A percentile compares a stretch with the other conserved stretches of the same genome.
These are phyloP conservation scores for Antheraea yamamai DNA, from an alignment of 2,888 invertebrate species.

Conservation along the genomic window DNA sequence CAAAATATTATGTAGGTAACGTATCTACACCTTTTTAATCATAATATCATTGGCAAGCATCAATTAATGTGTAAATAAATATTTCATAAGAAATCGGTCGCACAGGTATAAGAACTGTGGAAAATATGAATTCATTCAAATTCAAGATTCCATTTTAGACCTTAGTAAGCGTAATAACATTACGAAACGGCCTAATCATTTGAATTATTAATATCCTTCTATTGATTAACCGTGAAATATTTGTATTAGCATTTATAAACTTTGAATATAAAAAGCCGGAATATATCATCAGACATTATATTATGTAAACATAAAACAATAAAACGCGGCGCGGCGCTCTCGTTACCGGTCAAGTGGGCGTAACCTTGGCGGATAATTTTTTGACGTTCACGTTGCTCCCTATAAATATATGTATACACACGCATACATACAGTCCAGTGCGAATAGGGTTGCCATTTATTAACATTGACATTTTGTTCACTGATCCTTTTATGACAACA, in stretches of 20 bases:
- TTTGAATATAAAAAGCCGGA: neutral
- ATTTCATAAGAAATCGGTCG: neutral
- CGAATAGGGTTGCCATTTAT: neutral
- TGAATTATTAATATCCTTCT: neutral
- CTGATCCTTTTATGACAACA: neutral
- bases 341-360: slow-evolving; percentile 11
- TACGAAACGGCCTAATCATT: neutral
- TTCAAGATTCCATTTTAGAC: neutral
- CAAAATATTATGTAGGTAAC: too few species aligned
- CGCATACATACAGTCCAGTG: neutral
- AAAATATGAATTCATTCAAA: neutral
- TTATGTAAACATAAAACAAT: slow-evolving; percentile 6
- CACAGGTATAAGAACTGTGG: neutral
- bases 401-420: slow-evolving; percentile 2
- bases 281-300: neutral
- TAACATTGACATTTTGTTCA: neutral
- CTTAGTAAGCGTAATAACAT: neutral
- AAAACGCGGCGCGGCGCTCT: neutral
- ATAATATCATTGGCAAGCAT: too few species aligned
- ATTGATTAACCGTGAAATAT: neutral
- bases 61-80: neutral
- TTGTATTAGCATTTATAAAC: neutral
- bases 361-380: slow-evolving; percentile 15
- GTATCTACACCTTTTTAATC: too few species aligned
- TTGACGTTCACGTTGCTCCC: slow-evolving; percentile 11